These are phyloP conservation scores for Luehdorfia chinensis DNA, from an alignment of 1,140 invertebrate species.

Conservation along the genomic window DNA sequence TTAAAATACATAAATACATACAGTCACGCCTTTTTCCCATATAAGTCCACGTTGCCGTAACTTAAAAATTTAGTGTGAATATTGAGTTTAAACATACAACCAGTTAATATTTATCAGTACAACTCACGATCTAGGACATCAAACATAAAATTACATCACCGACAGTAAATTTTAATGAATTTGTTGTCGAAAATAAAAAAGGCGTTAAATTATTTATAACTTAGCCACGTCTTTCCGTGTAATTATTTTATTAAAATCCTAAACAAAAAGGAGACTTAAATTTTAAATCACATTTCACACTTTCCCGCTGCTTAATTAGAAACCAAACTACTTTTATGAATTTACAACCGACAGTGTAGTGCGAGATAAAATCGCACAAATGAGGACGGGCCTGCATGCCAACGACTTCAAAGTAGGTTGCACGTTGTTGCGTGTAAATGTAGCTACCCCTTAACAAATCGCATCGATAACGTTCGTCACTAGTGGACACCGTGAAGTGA, in stretches of 20 bases:
- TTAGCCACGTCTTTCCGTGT: background rate
- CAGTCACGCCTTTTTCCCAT: no score
- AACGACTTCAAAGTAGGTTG: conserved; percentile 14
- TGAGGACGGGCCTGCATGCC: conserved; percentile 8
- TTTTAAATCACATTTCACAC: background rate
- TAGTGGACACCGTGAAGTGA: conserved; percentile 20
- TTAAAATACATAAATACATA: no score
- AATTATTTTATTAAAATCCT: background rate
- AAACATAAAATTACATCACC: no score
- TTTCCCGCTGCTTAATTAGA: background rate
- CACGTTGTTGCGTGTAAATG: background rate
- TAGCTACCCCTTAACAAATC: conserved; percentile 5
- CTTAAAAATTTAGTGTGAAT: no score
- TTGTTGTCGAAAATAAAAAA: background rate
- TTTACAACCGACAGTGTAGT: background rate
- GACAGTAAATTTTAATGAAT: no score
- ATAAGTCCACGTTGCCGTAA: no score
- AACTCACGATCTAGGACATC: no score
- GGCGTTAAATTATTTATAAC: background rate
- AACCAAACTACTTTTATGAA: background rate
- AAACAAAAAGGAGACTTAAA: no score
- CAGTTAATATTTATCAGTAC: no score
- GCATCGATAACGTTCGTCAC: background rate
- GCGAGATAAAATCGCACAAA: conserved; percentile 9
- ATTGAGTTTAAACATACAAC: no score